Evolutionary conservation across 2,888 invertebrate species (phyloP), one percentile per base, ranked within the genome.

Genomic region (Congeria kusceri): DNA sequence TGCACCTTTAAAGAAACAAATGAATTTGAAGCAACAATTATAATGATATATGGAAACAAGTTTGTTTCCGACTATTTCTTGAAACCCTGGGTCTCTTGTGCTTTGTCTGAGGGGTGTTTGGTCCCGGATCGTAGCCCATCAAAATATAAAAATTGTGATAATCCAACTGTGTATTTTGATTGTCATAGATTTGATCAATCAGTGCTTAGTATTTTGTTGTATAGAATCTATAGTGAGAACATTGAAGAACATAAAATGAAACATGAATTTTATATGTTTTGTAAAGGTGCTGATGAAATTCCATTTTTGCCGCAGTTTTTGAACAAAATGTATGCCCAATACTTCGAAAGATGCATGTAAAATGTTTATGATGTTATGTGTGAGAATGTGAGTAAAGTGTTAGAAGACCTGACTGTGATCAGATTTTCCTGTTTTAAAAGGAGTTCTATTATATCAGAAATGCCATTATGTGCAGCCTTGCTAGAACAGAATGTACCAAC

Each of bases 121-220:
- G 67, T 83, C 25, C 80, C 83, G 0, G 63, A 74, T 25, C n/a
- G 46, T 56, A 64, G 64, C 29, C 32, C 61, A 27, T 18, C 46
- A 27, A 59, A 61, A 46, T 71, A 72, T 57, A 20, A 71, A n/a
- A 5, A 57, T n/a, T 83, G 83, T 69, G 28, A 47, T 44, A 28
- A 39, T 53, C 46, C 23, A 44, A 44, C 27, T 20, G 28, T 58
- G 32, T 77, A 79, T 46, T 73, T 76, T 68, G 61, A 65, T 18
- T 83, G 83, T 67, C 83, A 83, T 29, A 63, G 83, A 59, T 83
- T 80, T 49, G 83, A 83, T 78, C 83, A 83, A 57, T 83, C 83
- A 67, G 58, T 80, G 18, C 64, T 83, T 18, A 78, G 77, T 64
- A 76, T 83, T 59, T 65, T 83, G 56, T 47, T 80, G 25, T 28